Percentiles rank a stretch among this genome's conserved stretches.
phyloP scores from a whole-genome alignment of 2,797 vertebrate genomes.

The Tauraco hartlaubi region DNA sequence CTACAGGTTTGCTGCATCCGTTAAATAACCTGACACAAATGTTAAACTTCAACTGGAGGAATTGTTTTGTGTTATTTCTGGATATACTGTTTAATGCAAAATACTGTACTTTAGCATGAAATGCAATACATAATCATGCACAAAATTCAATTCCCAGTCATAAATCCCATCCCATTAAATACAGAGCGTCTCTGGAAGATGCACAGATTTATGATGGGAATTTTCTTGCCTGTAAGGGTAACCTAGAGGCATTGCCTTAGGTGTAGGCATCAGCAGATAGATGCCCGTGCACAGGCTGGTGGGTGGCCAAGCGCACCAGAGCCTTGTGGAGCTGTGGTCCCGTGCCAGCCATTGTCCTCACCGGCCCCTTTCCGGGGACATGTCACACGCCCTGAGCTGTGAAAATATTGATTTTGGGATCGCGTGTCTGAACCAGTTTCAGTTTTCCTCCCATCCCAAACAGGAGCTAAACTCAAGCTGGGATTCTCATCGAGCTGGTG shows the following conservation, averaged over 20 bases:
- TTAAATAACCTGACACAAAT: background rate
- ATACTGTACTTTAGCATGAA: background rate
- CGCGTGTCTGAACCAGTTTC: background rate
- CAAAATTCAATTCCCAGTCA: background rate
- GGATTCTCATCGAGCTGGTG: background rate
- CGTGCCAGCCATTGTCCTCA: slow-evolving; percentile 50
- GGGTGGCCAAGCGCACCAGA: accelerated
- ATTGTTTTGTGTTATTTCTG: background rate
- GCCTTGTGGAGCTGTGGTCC: background rate
- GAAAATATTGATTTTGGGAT: slow-evolving; percentile 59
- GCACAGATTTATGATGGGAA: background rate
- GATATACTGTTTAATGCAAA: background rate
- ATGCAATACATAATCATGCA: background rate
- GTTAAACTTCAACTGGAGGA: background rate
- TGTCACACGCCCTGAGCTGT: slow-evolving; percentile 8
- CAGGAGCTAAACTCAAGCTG: slow-evolving; percentile 5
- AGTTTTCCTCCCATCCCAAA: slow-evolving; percentile 21
- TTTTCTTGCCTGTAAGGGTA: background rate
- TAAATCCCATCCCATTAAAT: background rate
- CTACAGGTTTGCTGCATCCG: background rate
- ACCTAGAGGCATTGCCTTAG: background rate
- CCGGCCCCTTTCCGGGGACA: background rate
- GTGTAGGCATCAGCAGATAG: background rate
- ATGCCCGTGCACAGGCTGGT: background rate
- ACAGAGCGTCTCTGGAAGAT: background rate